Evolutionary conservation across 2,113 vertebrate genomes (phyloP), one percentile per base, ranked within the genome.

Genomic region (Vombatus ursinus): DNA sequence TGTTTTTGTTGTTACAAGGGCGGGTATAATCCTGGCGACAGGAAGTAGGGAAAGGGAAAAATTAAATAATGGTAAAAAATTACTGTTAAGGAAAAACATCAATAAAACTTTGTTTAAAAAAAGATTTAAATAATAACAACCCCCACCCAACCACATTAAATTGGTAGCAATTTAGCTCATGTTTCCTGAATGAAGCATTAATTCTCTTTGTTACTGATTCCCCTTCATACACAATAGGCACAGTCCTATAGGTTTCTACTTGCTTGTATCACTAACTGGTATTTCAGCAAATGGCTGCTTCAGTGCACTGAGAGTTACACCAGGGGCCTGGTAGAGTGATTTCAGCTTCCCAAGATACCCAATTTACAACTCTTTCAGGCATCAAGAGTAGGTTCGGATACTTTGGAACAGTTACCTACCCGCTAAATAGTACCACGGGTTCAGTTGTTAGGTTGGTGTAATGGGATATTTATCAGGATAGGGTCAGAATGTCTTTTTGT

Each of bases 321-420:
- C 19, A 44, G 68, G 16, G 68, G 16, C 19, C 68, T 84, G n/a
- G n/a, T n/a, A 84, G n/a, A 84, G n/a, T 44, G n/a, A 84, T 84
- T 84, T 84, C 68, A n/a, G 90, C 92, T 90, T 90, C 89, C 31
- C 8, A 53, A 44, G 44, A 26, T 44, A 90, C 7, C 6, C 47
- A 92, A 90, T 47, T 77, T 92, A 28, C 94, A 52, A 47, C 90
- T 95, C 48, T 93, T 84, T 49, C 91, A 95, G 25, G 28, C 52
- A 92, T 44, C 49, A 92, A n/a, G 44, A 91, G 92, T 23, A 68
- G 0, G 25, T 91, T 52, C 25, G 49, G 44, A 50, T 91, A 93
- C 92, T 95, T 52, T 89, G 52, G 95, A 94, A 68, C 26, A 89
- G 54, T 77, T 3, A 90, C 25, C 49, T 37, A 50, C 8, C n/a